Evolutionary conservation across 2,113 vertebrate genomes (phyloP).

Genomic region (Nanorana parkeri): DNA sequence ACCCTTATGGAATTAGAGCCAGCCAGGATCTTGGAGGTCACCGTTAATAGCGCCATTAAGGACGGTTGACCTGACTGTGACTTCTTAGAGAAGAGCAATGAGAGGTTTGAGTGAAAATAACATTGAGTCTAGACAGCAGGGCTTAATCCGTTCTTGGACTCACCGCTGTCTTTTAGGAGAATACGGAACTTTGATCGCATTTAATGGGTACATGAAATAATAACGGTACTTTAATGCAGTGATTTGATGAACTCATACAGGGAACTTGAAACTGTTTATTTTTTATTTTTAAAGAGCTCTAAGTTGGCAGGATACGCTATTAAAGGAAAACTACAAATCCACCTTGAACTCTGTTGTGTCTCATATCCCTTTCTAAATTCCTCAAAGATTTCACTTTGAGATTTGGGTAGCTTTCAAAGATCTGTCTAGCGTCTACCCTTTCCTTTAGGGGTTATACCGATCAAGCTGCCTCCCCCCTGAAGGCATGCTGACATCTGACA

Average conservation of each 20-base stretch:
- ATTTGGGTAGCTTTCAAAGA: no score
- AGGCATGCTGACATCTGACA: no score
- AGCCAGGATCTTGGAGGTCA: background rate
- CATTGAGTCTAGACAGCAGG: slow-evolving; percentile 30
- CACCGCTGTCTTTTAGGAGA: background rate
- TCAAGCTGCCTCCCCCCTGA: no score
- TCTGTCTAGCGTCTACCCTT: no score
- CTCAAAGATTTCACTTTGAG: no score
- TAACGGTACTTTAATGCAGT: slow-evolving; percentile 24
- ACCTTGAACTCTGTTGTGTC: no score
- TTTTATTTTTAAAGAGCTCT: background rate
- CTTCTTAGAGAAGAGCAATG: slow-evolving; percentile 11
- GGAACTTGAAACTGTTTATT: background rate
- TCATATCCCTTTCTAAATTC: no score
- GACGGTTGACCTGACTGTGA: slow-evolving; percentile 26
- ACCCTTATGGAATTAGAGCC: background rate
- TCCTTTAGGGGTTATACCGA: no score
- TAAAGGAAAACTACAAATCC: background rate
- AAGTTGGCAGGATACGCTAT: background rate
- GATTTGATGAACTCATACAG: slow-evolving; percentile 19
- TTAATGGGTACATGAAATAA: slow-evolving; percentile 12
- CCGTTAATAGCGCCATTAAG: background rate
- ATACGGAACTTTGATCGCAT: slow-evolving; percentile 33
- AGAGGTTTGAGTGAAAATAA: slow-evolving; percentile 5
- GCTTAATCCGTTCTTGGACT: slow-evolving; percentile 38